Conservation (phyloP, 1,140 invertebrate species). For the Apis cerana region DNA sequence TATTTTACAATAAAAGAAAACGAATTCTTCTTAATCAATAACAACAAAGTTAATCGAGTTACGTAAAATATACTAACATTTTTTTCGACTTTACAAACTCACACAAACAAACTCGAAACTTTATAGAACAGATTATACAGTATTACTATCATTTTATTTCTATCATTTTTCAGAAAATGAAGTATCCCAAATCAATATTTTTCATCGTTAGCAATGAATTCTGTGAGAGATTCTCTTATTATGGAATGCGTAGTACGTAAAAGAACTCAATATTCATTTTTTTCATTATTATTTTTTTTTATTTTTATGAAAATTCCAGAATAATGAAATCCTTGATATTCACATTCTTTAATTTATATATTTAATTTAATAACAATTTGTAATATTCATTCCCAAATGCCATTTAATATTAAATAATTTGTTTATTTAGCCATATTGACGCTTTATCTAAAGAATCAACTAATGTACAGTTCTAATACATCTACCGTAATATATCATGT, state of each 20-base stretch:
- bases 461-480: conserved; percentile 84
- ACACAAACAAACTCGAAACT: too few relatives aligned
- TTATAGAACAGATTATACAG: neutral
- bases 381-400: too few relatives aligned
- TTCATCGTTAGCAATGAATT: conserved; percentile 98
- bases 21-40: neutral
- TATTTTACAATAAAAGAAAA: conserved; percentile 28
- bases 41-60: conserved; percentile 30
- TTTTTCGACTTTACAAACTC: too few relatives aligned
- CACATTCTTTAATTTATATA: neutral
- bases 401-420: neutral
- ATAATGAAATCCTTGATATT: neutral
- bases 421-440: conserved; percentile 89
- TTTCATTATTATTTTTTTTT: neutral
- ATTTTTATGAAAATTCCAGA: neutral
- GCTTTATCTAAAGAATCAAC: conserved; percentile 88
- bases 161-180: conserved; percentile 84
- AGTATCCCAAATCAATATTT: conserved; percentile 94
- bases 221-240: conserved; percentile 97
- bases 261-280: neutral
- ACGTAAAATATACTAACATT: neutral
- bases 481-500: conserved; percentile 92
- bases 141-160: neutral
- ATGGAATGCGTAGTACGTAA: conserved; percentile 96
- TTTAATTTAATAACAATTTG: too few relatives aligned